phyloP scores from a whole-genome alignment of 1,140 invertebrate species.

The Euglossa dilemma region DNA sequence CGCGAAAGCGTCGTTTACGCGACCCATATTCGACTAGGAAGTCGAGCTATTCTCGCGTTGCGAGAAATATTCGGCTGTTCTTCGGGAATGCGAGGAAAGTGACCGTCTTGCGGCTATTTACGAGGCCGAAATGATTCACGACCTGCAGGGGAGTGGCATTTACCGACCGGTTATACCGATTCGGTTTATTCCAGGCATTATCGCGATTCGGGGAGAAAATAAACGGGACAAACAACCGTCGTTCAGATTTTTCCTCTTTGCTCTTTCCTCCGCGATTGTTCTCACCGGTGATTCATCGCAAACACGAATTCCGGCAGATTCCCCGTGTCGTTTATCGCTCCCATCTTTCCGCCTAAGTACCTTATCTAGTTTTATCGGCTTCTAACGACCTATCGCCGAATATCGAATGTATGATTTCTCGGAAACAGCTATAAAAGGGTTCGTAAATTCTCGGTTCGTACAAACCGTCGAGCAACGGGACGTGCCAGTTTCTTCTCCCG shows the following conservation, averaged over 20 bases:
- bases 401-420: no score
- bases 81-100: not conserved
- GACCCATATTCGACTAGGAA: not conserved
- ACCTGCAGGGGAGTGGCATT: not conserved
- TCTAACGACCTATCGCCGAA: no score
- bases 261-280: no score
- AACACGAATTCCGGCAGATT: no score
- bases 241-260: not conserved
- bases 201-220: no score
- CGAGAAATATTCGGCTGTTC: constrained; percentile 19
- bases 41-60: not conserved
- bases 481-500: constrained; percentile 33
- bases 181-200: not conserved
- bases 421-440: not conserved
- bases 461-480: not conserved
- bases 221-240: not conserved
- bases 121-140: not conserved
- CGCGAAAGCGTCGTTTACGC: not conserved
- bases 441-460: constrained; percentile 7
- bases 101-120: constrained; percentile 10
- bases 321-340: no score
- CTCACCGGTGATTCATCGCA: not conserved
- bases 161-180: not conserved
- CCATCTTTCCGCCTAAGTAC: no score
- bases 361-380: no score